Percentiles rank a stretch among this genome's conserved stretches.
Conservation (phyloP, 2,113 vertebrate genomes). For the Mohoua ochrocephala region DNA sequence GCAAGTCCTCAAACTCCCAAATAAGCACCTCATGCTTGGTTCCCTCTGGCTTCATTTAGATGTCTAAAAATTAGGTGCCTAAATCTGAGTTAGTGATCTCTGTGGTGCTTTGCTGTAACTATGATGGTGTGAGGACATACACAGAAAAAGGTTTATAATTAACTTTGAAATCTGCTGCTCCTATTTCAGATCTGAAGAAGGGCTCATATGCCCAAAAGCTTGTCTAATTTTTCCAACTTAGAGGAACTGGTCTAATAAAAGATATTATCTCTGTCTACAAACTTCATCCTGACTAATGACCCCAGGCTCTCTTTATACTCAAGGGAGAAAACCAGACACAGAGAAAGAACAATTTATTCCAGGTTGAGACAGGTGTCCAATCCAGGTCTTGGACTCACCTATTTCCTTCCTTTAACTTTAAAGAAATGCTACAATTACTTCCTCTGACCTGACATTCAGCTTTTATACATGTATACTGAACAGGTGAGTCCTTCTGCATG, state of each 20-base stretch:
- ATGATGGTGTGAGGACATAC: neutral
- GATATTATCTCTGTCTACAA: neutral
- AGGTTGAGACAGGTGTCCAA: neutral
- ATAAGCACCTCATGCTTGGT: neutral
- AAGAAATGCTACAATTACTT: neutral
- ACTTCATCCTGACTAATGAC: neutral
- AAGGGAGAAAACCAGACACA: neutral
- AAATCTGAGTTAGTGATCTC: constrained; percentile 17
- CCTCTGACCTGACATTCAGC: neutral
- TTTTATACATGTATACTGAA: neutral
- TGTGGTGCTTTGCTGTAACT: neutral
- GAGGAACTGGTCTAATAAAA: constrained; percentile 37
- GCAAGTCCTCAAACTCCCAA: neutral
- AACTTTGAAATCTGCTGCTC: constrained; percentile 32
- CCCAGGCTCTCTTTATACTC: neutral
- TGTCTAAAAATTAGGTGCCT: constrained; percentile 23
- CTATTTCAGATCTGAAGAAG: constrained; percentile 34
- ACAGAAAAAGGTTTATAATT: constrained; percentile 45
- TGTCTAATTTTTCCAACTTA: constrained; percentile 30
- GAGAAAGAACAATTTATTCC: neutral
- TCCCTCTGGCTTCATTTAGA: neutral
- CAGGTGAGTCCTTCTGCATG: neutral
- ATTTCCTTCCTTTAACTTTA: neutral
- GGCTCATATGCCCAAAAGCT: constrained; percentile 4
- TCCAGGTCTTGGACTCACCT: neutral